Percentiles rank a stretch among this genome's conserved stretches.
Evolutionary conservation across 2,888 invertebrate genomes (phyloP).

Genomic region (Acanthopleura granulata): DNA sequence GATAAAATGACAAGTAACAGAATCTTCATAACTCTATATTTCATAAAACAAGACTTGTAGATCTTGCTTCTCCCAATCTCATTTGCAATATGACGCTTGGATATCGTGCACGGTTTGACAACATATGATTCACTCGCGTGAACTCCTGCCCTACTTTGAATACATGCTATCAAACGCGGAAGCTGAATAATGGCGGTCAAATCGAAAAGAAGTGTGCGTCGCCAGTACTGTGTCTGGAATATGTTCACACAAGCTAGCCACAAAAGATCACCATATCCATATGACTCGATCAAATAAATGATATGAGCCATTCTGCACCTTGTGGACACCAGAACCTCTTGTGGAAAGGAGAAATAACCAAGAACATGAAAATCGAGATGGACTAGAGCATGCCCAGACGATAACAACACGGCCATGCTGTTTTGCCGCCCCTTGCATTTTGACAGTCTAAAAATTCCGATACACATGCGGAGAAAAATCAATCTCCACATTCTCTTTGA

Average conservation of each 20-base stretch:
- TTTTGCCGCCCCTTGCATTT: neutral
- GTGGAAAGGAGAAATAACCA: neutral
- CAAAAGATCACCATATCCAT: neutral
- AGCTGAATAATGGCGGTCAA: constrained; percentile 9
- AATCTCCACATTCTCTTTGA: too few species aligned
- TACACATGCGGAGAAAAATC: neutral
- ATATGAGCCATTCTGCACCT: too few species aligned
- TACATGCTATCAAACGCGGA: neutral
- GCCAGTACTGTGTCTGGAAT: neutral
- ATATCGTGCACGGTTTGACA: too few species aligned
- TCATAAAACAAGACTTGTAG: too few species aligned
- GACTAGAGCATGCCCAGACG: neutral
- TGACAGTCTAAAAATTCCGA: constrained; percentile 4
- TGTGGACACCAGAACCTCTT: too few species aligned
- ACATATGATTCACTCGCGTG: too few species aligned
- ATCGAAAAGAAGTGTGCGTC: neutral
- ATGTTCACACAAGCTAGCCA: neutral
- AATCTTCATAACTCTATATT: too few species aligned
- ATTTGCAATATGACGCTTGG: too few species aligned
- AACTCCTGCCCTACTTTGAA: too few species aligned
- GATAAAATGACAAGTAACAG: too few species aligned
- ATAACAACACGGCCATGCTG: constrained; percentile 9
- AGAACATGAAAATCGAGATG: neutral
- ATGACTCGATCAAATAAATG: neutral
- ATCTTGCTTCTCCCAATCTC: too few species aligned